Evolutionary conservation across 2,113 vertebrate genomes (phyloP).

Genomic region (Esox niger): DNA sequence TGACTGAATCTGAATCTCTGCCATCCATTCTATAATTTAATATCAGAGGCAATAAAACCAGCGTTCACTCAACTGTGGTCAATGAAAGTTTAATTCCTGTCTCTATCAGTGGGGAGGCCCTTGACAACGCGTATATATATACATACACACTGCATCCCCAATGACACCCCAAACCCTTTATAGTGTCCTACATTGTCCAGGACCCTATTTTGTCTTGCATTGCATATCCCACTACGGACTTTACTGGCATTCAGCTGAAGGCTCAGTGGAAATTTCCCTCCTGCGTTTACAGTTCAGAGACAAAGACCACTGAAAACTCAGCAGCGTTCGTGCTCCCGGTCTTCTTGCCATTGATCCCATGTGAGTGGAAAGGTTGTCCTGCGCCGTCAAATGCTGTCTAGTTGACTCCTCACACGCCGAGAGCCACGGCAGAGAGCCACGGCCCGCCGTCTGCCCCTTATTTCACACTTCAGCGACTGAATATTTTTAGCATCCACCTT

Average conservation of each 20-base stretch:
- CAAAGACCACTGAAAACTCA: neutral
- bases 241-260: neutral
- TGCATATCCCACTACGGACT: neutral
- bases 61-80: neutral
- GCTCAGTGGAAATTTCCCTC: neutral
- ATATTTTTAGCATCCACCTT: slow-evolving; percentile 35
- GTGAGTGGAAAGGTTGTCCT: neutral
- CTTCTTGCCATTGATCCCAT: neutral
- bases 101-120: too few species aligned
- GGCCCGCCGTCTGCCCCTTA: slow-evolving; percentile 18
- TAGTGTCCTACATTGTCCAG: too few species aligned
- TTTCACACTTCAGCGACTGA: neutral
- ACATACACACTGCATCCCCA: too few species aligned
- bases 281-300: neutral
- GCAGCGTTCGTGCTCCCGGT: neutral
- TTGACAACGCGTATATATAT: too few species aligned
- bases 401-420: slow-evolving; percentile 28
- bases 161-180: neutral
- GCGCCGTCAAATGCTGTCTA: slow-evolving; percentile 19
- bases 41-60: slow-evolving; percentile 1
- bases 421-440: slow-evolving; percentile 5
- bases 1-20: neutral
- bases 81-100: too few species aligned
- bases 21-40: neutral
- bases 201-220: too few species aligned